phyloP scores from a whole-genome alignment of 2,888 invertebrate genomes.

The Aethes cnicana region DNA sequence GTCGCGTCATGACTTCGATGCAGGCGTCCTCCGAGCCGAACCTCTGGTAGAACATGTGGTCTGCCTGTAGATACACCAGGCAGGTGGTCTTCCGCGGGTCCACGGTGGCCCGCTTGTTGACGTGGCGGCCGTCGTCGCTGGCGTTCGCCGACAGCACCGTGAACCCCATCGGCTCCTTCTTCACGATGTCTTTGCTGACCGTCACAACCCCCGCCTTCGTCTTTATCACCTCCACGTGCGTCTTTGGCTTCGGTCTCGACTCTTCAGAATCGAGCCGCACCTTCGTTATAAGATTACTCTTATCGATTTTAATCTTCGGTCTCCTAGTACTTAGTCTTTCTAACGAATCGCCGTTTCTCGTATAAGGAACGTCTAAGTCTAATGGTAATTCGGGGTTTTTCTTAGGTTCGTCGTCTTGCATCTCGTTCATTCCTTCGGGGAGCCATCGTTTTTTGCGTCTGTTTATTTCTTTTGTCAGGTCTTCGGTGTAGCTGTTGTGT shows the following conservation, averaged over 20 bases:
- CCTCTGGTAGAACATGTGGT: slow-evolving; percentile 97
- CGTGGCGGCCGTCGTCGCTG: slow-evolving; percentile 82
- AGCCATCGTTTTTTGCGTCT: slow-evolving; percentile 85
- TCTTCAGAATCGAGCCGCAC: slow-evolving; percentile 77
- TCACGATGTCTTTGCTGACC: slow-evolving; percentile 84
- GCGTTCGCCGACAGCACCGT: slow-evolving; percentile 72
- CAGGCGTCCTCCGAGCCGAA: slow-evolving; percentile 97
- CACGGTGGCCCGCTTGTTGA: slow-evolving; percentile 86
- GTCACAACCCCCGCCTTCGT: slow-evolving; percentile 85
- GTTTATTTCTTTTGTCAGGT: slow-evolving; percentile 63
- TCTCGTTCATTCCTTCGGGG: slow-evolving; percentile 85
- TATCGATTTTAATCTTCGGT: slow-evolving; percentile 79
- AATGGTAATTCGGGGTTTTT: slow-evolving; percentile 85
- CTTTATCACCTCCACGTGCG: slow-evolving; percentile 85
- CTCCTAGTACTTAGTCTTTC: slow-evolving; percentile 76
- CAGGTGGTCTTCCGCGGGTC: slow-evolving; percentile 96
- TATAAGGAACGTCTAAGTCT: slow-evolving; percentile 85
- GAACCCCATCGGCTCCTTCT: slow-evolving; percentile 80
- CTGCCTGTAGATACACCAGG: slow-evolving; percentile 97
- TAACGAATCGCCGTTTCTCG: slow-evolving; percentile 82
- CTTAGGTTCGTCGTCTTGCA: slow-evolving; percentile 82
- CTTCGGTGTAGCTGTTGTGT: slow-evolving; percentile 63
- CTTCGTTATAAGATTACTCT: slow-evolving; percentile 79
- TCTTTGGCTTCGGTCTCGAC: slow-evolving; percentile 85
- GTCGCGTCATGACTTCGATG: slow-evolving; percentile 96